A percentile compares a stretch with the other conserved stretches of the same genome.
phyloP scores from a whole-genome alignment of 2,888 invertebrate species.

The Dryococelus australis region DNA sequence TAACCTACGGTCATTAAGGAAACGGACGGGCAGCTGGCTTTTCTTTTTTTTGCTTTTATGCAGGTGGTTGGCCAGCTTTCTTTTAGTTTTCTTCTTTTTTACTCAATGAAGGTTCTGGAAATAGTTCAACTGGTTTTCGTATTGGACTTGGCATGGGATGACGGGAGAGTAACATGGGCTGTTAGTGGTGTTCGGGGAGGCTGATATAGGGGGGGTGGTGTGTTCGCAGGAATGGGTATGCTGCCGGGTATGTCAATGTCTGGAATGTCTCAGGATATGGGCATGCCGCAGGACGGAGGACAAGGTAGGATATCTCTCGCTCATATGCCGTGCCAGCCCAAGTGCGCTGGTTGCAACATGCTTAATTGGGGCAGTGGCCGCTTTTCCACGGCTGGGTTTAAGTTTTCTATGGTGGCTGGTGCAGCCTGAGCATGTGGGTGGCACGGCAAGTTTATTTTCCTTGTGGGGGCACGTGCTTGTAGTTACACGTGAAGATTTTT shows the following conservation, averaged over 20 bases:
- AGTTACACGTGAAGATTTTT: background rate
- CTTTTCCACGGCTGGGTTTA: background rate
- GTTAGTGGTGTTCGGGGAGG: too few species aligned
- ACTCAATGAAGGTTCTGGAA: too few species aligned
- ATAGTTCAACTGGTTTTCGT: too few species aligned
- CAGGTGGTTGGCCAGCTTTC: too few species aligned
- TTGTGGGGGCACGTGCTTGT: slow-evolving; percentile 3
- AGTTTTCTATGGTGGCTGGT: background rate
- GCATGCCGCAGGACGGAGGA: slow-evolving; percentile 37
- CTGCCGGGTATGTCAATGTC: slow-evolving; percentile 39
- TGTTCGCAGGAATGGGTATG: slow-evolving; percentile 35
- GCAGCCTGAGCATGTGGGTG: background rate
- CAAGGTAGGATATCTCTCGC: slow-evolving; percentile 40
- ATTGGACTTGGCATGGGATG: background rate
- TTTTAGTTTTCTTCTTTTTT: too few species aligned
- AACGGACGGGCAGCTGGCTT: too few species aligned
- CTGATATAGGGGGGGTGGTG: background rate
- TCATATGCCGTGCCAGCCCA: background rate
- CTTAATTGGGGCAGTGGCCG: background rate
- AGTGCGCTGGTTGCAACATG: background rate
- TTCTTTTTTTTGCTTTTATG: too few species aligned
- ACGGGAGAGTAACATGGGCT: background rate
- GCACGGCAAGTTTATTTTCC: background rate
- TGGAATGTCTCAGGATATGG: slow-evolving; percentile 36
- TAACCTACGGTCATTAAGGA: too few species aligned